A percentile compares a stretch with the other conserved stretches of the same genome.
Evolutionary conservation across 2,113 vertebrate genomes (phyloP).

Genomic region (Anolis carolinensis): DNA sequence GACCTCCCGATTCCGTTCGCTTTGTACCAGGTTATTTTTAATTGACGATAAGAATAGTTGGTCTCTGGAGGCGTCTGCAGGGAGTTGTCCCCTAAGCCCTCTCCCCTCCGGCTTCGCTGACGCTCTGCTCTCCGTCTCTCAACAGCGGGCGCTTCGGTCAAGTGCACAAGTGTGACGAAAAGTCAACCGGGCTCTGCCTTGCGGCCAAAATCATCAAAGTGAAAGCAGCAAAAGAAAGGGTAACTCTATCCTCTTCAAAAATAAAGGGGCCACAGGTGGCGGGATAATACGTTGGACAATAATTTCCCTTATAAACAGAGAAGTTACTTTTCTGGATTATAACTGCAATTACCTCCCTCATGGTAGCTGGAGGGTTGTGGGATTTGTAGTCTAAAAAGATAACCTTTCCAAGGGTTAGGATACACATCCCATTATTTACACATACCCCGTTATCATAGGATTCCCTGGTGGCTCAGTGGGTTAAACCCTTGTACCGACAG

Average conservation of each 20-base stretch:
- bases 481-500: too few relatives aligned
- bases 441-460: too few relatives aligned
- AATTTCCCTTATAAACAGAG: neutral
- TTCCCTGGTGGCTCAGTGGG: too few relatives aligned
- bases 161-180: slow-evolving; percentile 87
- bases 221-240: slow-evolving; percentile 84
- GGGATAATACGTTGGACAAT: neutral
- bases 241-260: slow-evolving; percentile 58
- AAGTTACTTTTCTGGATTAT: too few relatives aligned
- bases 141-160: slow-evolving; percentile 88
- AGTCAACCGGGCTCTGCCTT: slow-evolving; percentile 80
- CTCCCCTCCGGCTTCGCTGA: slow-evolving; percentile 1
- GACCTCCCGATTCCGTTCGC: slow-evolving; percentile 66
- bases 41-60: slow-evolving; percentile 61
- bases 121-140: slow-evolving; percentile 38
- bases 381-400: too few relatives aligned
- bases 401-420: too few relatives aligned
- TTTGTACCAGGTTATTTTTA: slow-evolving; percentile 77
- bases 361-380: too few relatives aligned
- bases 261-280: neutral
- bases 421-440: too few relatives aligned
- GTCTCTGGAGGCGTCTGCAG: slow-evolving; percentile 24
- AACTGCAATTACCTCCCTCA: too few relatives aligned
- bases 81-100: neutral
- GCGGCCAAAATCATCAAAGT: slow-evolving; percentile 91